Evolutionary conservation across 1,140 invertebrate species (phyloP).

Genomic region (Sesamia nonagrioides): DNA sequence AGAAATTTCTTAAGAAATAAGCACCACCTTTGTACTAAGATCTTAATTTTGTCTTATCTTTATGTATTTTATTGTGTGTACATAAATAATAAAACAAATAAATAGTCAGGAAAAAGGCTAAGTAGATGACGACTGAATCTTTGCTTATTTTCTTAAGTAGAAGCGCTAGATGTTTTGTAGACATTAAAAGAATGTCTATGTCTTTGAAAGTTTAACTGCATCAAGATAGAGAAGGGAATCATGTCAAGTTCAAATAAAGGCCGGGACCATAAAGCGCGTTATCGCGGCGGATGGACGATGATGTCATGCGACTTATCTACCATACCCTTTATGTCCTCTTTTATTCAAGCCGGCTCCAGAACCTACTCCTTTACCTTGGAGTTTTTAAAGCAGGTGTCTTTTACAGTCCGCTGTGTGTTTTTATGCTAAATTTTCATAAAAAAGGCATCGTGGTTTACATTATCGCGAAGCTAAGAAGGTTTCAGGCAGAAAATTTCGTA

Average conservation of each 20-base stretch:
- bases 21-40: no score
- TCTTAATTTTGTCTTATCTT: no score
- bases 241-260: constrained; percentile 78
- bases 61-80: no score
- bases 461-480: no score
- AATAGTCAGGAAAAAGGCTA: no score
- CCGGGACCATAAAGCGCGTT: constrained; percentile 68
- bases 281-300: constrained; percentile 65
- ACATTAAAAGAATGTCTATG: no score
- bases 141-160: not conserved
- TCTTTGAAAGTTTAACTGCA: constrained; percentile 59
- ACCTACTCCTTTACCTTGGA: constrained; percentile 29
- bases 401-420: constrained; percentile 21
- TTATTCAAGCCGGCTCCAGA: constrained; percentile 36
- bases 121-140: no score
- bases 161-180: not conserved
- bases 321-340: constrained; percentile 53
- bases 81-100: no score
- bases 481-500: no score
- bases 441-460: not conserved
- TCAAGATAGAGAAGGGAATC: constrained; percentile 69
- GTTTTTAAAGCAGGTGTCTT: constrained; percentile 3
- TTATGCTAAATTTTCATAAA: not conserved
- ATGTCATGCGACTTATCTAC: constrained; percentile 67
- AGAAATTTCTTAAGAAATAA: no score